These are phyloP conservation scores for Fundulus diaphanus DNA, from an alignment of 2,797 vertebrate genomes.

Conservation along the genomic window DNA sequence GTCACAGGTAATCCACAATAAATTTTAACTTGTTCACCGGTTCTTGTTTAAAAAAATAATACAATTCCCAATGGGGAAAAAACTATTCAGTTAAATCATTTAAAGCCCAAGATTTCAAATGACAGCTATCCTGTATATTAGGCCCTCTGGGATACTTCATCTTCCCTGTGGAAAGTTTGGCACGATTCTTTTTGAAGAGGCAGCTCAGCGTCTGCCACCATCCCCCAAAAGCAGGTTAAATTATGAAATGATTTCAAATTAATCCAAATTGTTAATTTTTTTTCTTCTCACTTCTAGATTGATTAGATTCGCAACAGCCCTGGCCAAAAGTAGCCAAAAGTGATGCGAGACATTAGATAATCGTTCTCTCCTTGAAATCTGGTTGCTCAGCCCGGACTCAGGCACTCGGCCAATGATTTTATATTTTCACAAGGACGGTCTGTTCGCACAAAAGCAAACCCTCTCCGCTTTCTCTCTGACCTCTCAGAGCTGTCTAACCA, in stretches of 20 bases:
- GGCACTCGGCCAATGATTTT: conserved; percentile 49
- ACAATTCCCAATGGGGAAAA: background rate
- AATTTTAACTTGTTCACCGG: background rate
- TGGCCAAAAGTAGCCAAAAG: conserved; percentile 32
- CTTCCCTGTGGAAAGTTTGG: conserved; percentile 20
- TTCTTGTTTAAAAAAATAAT: background rate
- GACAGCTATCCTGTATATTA: background rate
- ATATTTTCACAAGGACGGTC: conserved; percentile 53
- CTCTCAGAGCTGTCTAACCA: conserved; percentile 4
- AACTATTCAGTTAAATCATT: background rate
- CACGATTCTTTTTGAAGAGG: conserved; percentile 38
- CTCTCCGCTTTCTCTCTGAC: conserved; percentile 12
- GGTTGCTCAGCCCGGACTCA: conserved; percentile 31
- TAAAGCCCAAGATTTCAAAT: background rate
- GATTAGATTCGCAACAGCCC: conserved; percentile 48
- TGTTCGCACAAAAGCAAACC: conserved; percentile 22
- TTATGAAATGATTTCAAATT: conserved; percentile 46
- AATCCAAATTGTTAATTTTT: conserved; percentile 45
- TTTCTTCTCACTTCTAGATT: conserved; percentile 49
- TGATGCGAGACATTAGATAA: conserved; percentile 60
- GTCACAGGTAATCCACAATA: background rate
- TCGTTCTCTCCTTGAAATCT: conserved; percentile 55
- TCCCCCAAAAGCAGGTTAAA: conserved; percentile 38
- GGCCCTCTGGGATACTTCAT: too few species aligned
- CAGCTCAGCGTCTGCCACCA: conserved; percentile 29